A percentile compares a stretch with the other conserved stretches of the same genome.
Conservation (phyloP, 1,140 invertebrate species). For the Neodiprion lecontei region DNA sequence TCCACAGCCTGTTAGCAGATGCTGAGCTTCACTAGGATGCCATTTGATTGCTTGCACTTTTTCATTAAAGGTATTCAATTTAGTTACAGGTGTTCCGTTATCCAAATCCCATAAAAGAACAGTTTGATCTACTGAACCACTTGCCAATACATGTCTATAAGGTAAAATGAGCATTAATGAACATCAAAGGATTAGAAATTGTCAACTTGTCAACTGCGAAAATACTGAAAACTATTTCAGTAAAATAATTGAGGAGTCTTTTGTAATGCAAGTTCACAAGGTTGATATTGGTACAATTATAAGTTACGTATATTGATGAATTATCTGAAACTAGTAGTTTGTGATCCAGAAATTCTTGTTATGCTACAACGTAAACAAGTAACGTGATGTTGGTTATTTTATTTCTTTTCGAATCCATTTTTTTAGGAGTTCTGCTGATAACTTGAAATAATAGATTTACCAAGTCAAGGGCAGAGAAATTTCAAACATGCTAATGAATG, state of each 20-base stretch:
- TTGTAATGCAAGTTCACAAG: too few relatives aligned
- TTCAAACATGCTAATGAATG: too few relatives aligned
- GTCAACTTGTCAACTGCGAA: slow-evolving; percentile 5
- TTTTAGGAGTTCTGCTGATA: too few relatives aligned
- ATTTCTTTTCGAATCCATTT: too few relatives aligned
- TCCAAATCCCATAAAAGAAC: slow-evolving; percentile 95
- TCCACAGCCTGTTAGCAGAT: slow-evolving; percentile 78
- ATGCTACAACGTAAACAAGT: too few relatives aligned
- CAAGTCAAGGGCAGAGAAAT: too few relatives aligned
- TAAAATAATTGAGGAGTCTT: slow-evolving; percentile 42
- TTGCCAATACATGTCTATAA: slow-evolving; percentile 86
- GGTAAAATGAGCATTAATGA: slow-evolving; percentile 22
- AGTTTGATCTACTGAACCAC: slow-evolving; percentile 88
- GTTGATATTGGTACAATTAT: too few relatives aligned
- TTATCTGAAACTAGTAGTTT: too few relatives aligned
- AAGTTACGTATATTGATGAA: too few relatives aligned
- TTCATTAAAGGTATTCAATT: slow-evolving; percentile 77
- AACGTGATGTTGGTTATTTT: too few relatives aligned
- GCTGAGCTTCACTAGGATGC: slow-evolving; percentile 84
- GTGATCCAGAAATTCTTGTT: too few relatives aligned
- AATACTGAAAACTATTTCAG: slow-evolving; percentile 21
- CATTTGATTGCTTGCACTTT: slow-evolving; percentile 88
- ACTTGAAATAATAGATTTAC: too few relatives aligned
- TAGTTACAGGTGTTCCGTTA: slow-evolving; percentile 74
- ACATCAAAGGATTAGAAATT: slow-evolving; percentile 16